Evolutionary conservation across 2,888 invertebrate genomes (phyloP).

Genomic region (Sepiola atlantica): DNA sequence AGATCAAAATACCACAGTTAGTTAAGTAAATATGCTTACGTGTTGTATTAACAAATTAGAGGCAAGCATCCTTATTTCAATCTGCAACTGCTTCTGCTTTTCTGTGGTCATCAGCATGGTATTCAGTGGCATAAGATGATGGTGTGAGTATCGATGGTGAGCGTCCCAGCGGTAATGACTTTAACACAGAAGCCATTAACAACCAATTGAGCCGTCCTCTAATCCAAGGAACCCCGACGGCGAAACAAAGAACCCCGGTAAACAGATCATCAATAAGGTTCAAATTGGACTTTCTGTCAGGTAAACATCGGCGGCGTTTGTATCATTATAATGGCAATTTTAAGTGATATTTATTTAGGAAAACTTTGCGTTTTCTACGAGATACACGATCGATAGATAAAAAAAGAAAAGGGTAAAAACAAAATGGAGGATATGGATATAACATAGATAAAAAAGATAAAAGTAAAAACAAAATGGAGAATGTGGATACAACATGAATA

Average conservation of each 20-base stretch:
- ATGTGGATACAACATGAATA: too few species aligned
- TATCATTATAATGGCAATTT: slow-evolving; percentile 32
- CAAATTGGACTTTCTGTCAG: background rate
- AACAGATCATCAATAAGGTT: slow-evolving; percentile 7
- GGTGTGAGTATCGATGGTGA: background rate
- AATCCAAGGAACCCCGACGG: slow-evolving; percentile 8
- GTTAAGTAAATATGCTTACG: too few species aligned
- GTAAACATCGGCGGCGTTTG: background rate
- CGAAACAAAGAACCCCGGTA: background rate
- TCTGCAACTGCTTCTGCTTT: background rate
- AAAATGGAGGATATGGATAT: too few species aligned
- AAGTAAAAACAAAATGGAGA: background rate
- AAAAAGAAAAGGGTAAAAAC: too few species aligned
- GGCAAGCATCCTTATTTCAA: too few species aligned
- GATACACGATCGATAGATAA: background rate
- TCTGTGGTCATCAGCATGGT: background rate
- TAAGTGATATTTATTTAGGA: background rate
- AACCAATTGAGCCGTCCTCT: background rate
- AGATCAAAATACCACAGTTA: too few species aligned
- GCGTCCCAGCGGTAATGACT: background rate
- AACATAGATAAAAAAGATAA: too few species aligned
- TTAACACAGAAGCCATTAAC: slow-evolving; percentile 2
- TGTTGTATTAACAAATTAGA: too few species aligned
- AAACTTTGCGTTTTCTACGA: background rate
- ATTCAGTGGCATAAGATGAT: background rate